Base-by-base conservation (phyloP, 2,797 vertebrate species). In the Sebastes aleutianus region DNA sequence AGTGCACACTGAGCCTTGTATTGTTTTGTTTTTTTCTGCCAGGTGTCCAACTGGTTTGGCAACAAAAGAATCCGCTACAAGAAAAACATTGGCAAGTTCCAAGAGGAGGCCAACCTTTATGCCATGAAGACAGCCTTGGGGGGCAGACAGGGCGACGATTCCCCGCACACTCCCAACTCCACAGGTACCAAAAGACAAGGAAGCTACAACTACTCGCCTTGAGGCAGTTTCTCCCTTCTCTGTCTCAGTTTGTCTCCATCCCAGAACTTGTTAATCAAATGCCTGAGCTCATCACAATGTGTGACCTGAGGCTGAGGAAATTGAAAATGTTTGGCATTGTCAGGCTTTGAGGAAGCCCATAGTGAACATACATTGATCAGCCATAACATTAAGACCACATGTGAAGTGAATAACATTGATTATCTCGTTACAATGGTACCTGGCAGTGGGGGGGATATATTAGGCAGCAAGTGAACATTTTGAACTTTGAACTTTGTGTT, bases 21-120 rank as follows among this genome's bases (percentile, higher is more conserved):
- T 66, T 65, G 5, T 90, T 89, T 67, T 92, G 4, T 34, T 62
- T 10, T 74, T 34, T 32, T 14, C 24, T 26, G 3, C 31, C 92
- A 99, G 99, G 99, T 99, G 95, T 99, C 97, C 94, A 99, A 99
- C 96, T 99, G 99, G 98, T 99, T 99, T 93, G 99, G 99, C 92
- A 99, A 99, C 96, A 99, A 99, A 94, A 97, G 98, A 95, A 99
- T 99, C 95, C 98, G 99, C 94, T 99, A 99, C 96, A 99, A 99
- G 97, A 99, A 99, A 96, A 99, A 99, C 96, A 99, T 99, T 85
- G 96, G 98, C 94, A 99, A 99, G 96, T 99, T 99, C 94, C 99
- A 99, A 93, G 99, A 99, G 93, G 99, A 99, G 96, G 99, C 99
- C 95, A 99, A 99, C 96, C 97, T 99, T 88, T 99, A 99, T 84